A percentile compares a stretch with the other conserved stretches of the same genome.
Evolutionary conservation across 2,797 vertebrate species (phyloP).

Genomic region (Xenops minutus): DNA sequence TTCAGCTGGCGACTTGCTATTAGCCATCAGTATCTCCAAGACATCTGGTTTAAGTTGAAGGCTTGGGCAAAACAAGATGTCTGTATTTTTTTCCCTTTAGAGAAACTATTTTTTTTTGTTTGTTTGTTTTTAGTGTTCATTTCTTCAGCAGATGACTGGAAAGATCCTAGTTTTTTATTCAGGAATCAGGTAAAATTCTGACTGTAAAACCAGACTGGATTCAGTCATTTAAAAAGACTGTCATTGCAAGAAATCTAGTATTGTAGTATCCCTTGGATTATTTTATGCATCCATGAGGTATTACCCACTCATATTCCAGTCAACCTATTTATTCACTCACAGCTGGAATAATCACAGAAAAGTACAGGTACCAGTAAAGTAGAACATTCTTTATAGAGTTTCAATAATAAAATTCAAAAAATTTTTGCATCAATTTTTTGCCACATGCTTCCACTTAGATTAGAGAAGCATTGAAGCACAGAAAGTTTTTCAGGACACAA

Average conservation of each 20-base stretch:
- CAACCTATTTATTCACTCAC: neutral
- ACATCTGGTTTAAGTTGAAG: neutral
- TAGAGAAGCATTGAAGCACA: neutral
- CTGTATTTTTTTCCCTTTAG: neutral
- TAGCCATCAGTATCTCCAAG: accelerated
- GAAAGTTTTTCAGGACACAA: neutral
- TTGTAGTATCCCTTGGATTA: neutral
- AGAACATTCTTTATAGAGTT: neutral
- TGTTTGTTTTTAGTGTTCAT: neutral
- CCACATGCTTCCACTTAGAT: neutral
- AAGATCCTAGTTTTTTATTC: neutral
- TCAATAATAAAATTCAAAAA: neutral
- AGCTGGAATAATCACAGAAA: neutral
- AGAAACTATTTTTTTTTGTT: neutral
- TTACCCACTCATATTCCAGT: neutral
- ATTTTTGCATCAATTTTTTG: neutral
- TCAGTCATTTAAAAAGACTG: neutral
- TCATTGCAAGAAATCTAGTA: neutral
- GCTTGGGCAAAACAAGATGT: neutral
- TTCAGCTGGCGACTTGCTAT: neutral
- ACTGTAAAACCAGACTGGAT: neutral
- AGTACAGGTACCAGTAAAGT: neutral
- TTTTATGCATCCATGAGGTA: neutral
- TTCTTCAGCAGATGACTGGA: neutral
- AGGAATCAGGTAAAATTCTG: neutral